phyloP scores from a whole-genome alignment of 1,140 invertebrate species.

The Arion vulgaris region DNA sequence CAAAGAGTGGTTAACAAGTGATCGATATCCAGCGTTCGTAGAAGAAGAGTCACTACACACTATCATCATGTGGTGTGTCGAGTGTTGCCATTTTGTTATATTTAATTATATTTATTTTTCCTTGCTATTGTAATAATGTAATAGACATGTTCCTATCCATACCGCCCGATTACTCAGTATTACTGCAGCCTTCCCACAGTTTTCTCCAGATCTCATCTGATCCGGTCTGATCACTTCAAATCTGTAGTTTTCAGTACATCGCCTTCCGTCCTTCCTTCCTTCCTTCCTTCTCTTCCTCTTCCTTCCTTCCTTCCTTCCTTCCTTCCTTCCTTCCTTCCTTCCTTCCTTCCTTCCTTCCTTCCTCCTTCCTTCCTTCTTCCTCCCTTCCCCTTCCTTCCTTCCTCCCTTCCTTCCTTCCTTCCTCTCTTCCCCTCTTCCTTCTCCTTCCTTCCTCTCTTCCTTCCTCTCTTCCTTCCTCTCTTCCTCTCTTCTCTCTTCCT shows the following conservation, averaged over 20 bases:
- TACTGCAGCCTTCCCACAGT: no score
- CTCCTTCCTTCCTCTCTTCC: background rate
- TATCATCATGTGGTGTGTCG: no score
- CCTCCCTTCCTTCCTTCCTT: background rate
- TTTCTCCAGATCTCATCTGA: no score
- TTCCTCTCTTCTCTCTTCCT: no score
- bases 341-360: conserved; percentile 12
- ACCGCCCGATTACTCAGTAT: no score
- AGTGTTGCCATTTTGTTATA: no score
- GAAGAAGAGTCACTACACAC: no score
- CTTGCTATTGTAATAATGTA: background rate
- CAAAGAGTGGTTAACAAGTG: no score
- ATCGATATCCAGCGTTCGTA: no score
- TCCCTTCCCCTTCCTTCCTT: background rate
- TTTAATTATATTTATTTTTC: background rate
- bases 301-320: background rate
- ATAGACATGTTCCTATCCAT: background rate
- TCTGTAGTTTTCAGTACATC: background rate
- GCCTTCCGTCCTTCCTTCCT: background rate
- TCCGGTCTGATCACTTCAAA: no score
- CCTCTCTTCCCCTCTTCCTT: background rate
- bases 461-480: background rate
- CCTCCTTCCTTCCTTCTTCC: background rate
- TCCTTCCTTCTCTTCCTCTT: background rate
- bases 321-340: background rate